phyloP scores from a whole-genome alignment of 64 coral and sea anemone species.

The Astreopora myriophthalma region DNA sequence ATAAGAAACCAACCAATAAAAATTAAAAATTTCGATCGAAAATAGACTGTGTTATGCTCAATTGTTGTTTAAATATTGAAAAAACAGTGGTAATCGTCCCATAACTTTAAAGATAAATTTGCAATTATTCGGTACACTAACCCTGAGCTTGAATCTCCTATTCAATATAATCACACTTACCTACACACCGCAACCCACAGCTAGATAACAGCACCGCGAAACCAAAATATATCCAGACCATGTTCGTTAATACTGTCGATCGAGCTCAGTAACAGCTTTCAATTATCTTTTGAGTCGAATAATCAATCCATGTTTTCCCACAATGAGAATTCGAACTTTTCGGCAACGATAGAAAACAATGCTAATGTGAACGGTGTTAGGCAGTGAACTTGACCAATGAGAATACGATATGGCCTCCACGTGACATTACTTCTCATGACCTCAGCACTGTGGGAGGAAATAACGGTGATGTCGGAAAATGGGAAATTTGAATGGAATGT shows the following conservation, averaged over 20 bases:
- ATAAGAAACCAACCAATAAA: background rate
- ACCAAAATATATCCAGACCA: background rate
- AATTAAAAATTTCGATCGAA: background rate
- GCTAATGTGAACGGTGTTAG: slow-evolving; percentile 2
- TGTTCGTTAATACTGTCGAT: background rate
- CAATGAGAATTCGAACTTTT: background rate
- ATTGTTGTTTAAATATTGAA: background rate
- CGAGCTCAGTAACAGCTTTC: background rate
- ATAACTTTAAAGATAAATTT: background rate
- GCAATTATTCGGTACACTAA: slow-evolving; percentile 1
- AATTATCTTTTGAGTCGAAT: background rate
- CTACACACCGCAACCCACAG: slow-evolving; percentile 52
- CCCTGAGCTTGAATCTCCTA: too few species aligned
- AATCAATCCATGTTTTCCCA: background rate
- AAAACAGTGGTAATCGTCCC: background rate
- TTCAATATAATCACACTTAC: background rate
- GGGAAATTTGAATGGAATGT: slow-evolving; percentile 14
- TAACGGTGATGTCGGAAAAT: slow-evolving; percentile 22
- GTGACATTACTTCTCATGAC: background rate
- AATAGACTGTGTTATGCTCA: background rate
- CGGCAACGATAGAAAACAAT: slow-evolving; percentile 9
- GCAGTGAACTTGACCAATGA: background rate
- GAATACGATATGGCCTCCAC: background rate
- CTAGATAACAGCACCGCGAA: slow-evolving; percentile 37
- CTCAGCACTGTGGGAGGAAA: background rate